Percentiles rank a stretch among this genome's conserved stretches.
Conservation (phyloP, 2,797 vertebrate genomes). For the Onychomys torridus region DNA sequence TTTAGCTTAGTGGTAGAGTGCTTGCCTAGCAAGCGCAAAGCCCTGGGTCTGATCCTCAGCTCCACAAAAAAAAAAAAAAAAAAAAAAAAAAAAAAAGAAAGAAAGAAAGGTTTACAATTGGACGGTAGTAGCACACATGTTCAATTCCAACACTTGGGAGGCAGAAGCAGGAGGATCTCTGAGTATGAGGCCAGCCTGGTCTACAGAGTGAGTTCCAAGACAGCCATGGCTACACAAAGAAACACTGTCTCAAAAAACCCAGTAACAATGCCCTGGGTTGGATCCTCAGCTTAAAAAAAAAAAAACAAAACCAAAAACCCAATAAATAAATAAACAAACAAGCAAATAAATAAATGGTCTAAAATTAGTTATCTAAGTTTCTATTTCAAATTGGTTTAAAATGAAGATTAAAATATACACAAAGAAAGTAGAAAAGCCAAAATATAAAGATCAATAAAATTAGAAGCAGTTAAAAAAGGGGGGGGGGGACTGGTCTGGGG, state of each 20-base stretch:
- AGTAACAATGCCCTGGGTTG: too few relatives aligned
- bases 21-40: too few relatives aligned
- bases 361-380: slow-evolving; percentile 3
- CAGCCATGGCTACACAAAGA: background rate
- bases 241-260: background rate
- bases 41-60: too few relatives aligned
- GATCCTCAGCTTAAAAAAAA: too few relatives aligned
- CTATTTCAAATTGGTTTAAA: background rate
- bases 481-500: background rate
- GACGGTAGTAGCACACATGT: background rate
- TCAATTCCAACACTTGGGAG: background rate
- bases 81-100: too few relatives aligned
- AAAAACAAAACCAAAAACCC: too few relatives aligned
- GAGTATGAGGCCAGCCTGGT: background rate
- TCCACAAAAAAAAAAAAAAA: too few relatives aligned
- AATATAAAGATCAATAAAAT: background rate
- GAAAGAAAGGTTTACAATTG: slow-evolving; percentile 5
- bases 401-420: background rate
- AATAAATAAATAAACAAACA: background rate
- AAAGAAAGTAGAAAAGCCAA: background rate
- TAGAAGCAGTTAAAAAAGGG: background rate
- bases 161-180: background rate
- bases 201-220: background rate
- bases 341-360: background rate
- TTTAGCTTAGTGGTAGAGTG: too few relatives aligned